Evolutionary conservation across 2,113 vertebrate species (phyloP).

Genomic region (Poeciliopsis prolifica): DNA sequence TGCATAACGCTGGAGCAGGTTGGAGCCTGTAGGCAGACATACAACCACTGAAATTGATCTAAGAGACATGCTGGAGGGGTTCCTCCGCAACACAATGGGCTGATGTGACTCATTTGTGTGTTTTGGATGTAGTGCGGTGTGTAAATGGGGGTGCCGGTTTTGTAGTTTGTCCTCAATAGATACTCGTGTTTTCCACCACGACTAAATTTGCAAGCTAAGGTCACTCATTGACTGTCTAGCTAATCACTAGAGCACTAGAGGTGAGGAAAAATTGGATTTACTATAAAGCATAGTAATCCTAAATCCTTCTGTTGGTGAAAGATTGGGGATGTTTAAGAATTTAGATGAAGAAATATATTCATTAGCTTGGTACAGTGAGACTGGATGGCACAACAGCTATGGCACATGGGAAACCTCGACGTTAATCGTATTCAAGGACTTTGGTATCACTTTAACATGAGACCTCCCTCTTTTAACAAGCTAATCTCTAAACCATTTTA

Average conservation of each 20-base stretch:
- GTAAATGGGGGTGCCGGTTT: constrained; percentile 56
- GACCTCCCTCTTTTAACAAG: not conserved
- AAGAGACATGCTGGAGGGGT: constrained; percentile 62
- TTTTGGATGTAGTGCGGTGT: constrained; percentile 59
- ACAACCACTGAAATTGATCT: constrained; percentile 73
- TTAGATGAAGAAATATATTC: not conserved
- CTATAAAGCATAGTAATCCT: not conserved
- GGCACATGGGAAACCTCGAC: not conserved
- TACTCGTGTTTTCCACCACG: constrained; percentile 39
- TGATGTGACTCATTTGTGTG: constrained; percentile 65
- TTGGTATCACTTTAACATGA: not conserved
- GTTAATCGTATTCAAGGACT: not conserved
- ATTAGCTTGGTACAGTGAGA: not conserved
- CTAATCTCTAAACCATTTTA: not conserved
- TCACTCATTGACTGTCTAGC: constrained; percentile 11
- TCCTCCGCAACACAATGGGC: constrained; percentile 55
- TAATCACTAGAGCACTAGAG: not conserved
- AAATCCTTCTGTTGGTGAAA: not conserved
- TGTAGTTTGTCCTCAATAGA: constrained; percentile 34
- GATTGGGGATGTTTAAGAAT: not conserved
- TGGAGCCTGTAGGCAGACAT: constrained; percentile 67
- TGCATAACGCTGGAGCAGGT: constrained; percentile 71
- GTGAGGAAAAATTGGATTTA: not conserved
- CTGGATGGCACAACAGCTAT: not conserved
- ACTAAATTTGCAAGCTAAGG: constrained; percentile 8